A percentile compares a stretch with the other conserved stretches of the same genome.
Evolutionary conservation across 2,888 invertebrate genomes (phyloP).

Genomic region (Molanna angustata): DNA sequence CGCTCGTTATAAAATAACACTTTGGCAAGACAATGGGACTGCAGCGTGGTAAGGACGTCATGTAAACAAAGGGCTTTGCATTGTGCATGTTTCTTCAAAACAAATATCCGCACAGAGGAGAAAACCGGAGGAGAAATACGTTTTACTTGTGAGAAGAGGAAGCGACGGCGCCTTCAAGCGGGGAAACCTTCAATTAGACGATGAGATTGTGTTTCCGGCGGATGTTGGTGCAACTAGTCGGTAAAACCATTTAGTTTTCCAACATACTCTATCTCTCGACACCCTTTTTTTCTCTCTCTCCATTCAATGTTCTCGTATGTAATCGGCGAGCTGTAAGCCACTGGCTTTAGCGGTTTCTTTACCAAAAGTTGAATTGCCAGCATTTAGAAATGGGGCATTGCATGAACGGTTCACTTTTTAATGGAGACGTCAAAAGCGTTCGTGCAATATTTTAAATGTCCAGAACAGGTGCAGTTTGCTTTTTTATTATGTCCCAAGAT

Average conservation of each 20-base stretch:
- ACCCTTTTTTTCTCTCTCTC: background rate
- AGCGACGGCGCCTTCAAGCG: conserved; percentile 26
- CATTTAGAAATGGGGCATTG: conserved; percentile 16
- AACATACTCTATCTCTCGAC: background rate
- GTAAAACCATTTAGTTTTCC: conserved; percentile 31
- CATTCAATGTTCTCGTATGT: background rate
- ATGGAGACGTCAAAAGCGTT: conserved; percentile 21
- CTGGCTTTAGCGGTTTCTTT: conserved; percentile 15
- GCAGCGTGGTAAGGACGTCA: conserved; percentile 11
- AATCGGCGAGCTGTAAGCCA: background rate
- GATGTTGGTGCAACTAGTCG: conserved; percentile 31
- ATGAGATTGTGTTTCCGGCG: conserved; percentile 33
- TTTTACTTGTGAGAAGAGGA: too few relatives aligned
- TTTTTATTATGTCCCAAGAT: background rate
- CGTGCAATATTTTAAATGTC: conserved; percentile 15
- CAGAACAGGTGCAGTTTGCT: conserved; percentile 1
- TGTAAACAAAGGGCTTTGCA: conserved; percentile 22
- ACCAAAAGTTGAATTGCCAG: conserved; percentile 28
- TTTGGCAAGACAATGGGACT: conserved; percentile 4
- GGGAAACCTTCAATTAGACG: conserved; percentile 34
- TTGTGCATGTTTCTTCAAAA: conserved; percentile 21
- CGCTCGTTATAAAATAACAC: background rate
- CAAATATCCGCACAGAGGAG: conserved; percentile 18
- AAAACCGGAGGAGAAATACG: too few relatives aligned
- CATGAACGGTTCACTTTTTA: conserved; percentile 13